Evolutionary conservation across 2,888 invertebrate species (phyloP).

Genomic region (Dione vanillae): DNA sequence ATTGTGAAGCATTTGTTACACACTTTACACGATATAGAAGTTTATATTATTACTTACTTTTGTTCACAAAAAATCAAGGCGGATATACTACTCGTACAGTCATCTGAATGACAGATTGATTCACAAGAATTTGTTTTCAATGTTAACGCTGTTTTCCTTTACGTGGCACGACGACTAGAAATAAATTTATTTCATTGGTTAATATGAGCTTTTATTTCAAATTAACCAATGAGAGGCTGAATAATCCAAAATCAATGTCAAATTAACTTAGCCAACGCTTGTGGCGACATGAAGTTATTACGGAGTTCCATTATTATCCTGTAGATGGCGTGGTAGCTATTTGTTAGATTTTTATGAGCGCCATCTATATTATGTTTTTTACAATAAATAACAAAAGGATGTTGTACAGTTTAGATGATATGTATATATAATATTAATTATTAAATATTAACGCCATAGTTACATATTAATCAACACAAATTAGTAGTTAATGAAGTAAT

Average conservation of each 20-base stretch:
- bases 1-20: constrained; percentile 7
- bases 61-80: constrained; percentile 66
- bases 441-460: no score
- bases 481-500: background rate
- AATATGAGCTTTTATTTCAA: constrained; percentile 14
- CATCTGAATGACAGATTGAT: constrained; percentile 74
- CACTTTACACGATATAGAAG: constrained; percentile 37
- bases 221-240: constrained; percentile 41
- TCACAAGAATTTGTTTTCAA: constrained; percentile 65
- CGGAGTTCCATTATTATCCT: background rate
- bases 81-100: constrained; percentile 78
- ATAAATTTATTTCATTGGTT: constrained; percentile 42
- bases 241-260: constrained; percentile 35
- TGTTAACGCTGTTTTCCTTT: constrained; percentile 53
- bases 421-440: no score
- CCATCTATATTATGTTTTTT: constrained; percentile 1
- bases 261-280: constrained; percentile 15
- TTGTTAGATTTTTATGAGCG: background rate
- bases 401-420: no score
- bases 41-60: constrained; percentile 66
- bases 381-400: background rate
- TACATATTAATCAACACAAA: no score
- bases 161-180: constrained; percentile 53
- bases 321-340: constrained; percentile 30
- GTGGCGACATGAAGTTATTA: background rate